Evolutionary conservation across 2,888 invertebrate genomes (phyloP), one percentile per base, ranked within the genome.

Genomic region (Dicycla oo): DNA sequence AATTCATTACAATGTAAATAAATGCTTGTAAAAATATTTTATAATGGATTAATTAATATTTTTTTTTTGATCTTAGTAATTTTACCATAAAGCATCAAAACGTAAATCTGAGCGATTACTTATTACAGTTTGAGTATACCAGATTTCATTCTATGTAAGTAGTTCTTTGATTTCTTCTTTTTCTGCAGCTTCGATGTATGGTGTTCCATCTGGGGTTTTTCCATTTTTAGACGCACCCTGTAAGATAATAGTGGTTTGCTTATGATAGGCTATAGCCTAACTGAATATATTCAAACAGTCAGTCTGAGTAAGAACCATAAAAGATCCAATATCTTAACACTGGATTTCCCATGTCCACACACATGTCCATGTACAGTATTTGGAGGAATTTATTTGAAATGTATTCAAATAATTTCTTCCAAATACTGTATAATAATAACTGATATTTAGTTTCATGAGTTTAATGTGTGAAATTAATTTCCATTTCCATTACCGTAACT

Each of bases 91-190:
- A n/a, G 92, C 91, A 89, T 91, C 90, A 89, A 87, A 91, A 91
- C 91, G 89, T 89, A 89, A 90, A 89, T 88, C 84, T 91, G 90
- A 92, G 90, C 84, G 83, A 90, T 88, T 90, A 62, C 82, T 81
- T 86, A 84, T 75, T 81, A 78, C 45, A 77, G 20, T 77, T 80
- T 1, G 62, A 73, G 70, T 45, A 56, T 60, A 69, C 49, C 51
- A 74, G 34, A 61, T 49, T 66, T 23, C 30, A 70, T 87, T 88
- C 84, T 96, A 95, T 95, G 94, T 93, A 78, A 96, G 91, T 65
- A 99, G 96, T 89, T 97, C 97, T 94, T 98, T 98, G 88, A 99
- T 99, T 95, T 99, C 99, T 83, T 98, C 98, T 91, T 98, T 98
- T 92, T 99, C 99, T 47, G 99, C 99, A 73, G 98, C 98, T 89